A percentile compares a stretch with the other conserved stretches of the same genome.
Conservation (phyloP, 2,888 invertebrate genomes). For the Pteria penguin region DNA sequence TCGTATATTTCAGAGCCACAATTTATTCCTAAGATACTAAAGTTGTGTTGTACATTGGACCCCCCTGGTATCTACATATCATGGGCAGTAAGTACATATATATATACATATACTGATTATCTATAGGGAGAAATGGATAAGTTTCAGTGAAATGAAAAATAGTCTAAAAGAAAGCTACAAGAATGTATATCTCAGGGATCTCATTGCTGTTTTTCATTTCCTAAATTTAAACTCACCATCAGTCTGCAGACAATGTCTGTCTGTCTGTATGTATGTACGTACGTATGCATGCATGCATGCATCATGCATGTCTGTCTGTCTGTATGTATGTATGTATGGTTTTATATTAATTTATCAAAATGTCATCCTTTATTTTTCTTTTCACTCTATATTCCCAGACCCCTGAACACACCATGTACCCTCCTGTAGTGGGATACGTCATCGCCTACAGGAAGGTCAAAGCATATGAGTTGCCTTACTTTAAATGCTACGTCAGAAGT, state of each 20-base stretch:
- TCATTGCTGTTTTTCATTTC: too few relatives aligned
- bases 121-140: too few relatives aligned
- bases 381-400: slow-evolving; percentile 21
- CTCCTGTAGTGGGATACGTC: slow-evolving; percentile 29
- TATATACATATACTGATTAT: too few relatives aligned
- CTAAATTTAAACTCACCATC: too few relatives aligned
- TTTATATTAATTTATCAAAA: not conserved
- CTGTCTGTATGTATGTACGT: too few relatives aligned
- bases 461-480: slow-evolving; percentile 22
- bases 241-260: too few relatives aligned
- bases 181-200: too few relatives aligned
- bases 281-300: too few relatives aligned
- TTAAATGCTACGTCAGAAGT: slow-evolving; percentile 24
- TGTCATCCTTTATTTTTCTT: not conserved
- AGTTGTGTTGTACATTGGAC: not conserved
- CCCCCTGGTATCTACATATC: not conserved
- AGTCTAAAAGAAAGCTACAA: too few relatives aligned
- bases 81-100: slow-evolving; percentile 1
- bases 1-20: not conserved
- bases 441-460: slow-evolving; percentile 29
- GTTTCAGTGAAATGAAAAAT: too few relatives aligned
- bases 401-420: slow-evolving; percentile 23
- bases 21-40: not conserved
- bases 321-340: too few relatives aligned
- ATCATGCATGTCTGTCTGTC: not conserved